phyloP scores from a whole-genome alignment of 2,888 invertebrate genomes.

The Athetis lepigone region DNA sequence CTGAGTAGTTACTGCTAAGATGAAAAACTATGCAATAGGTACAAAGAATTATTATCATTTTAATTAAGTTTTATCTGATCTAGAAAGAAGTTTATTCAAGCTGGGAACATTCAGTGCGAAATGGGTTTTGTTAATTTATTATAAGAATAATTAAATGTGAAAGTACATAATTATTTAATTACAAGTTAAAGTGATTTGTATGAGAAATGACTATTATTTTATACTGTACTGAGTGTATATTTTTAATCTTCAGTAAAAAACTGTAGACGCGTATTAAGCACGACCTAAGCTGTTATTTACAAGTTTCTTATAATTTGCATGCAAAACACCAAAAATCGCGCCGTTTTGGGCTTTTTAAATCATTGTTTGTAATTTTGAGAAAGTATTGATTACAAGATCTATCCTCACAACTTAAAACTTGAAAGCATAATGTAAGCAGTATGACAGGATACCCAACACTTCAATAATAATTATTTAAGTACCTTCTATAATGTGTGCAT shows the following conservation, averaged over 20 bases:
- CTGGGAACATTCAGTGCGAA: conserved; percentile 28
- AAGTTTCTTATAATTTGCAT: neutral
- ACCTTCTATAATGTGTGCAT: neutral
- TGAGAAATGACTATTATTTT: conserved; percentile 45
- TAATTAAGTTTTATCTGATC: conserved; percentile 26
- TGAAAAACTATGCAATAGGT: conserved; percentile 20
- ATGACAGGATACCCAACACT: conserved; percentile 14
- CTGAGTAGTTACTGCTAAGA: neutral
- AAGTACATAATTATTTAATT: conserved; percentile 28
- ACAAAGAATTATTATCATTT: conserved; percentile 18
- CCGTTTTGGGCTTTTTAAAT: neutral
- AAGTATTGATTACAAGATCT: neutral
- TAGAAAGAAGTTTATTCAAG: conserved; percentile 27
- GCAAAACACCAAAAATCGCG: too few species aligned
- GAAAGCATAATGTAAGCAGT: neutral
- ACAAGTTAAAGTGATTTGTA: conserved; percentile 20
- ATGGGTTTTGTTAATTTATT: conserved; percentile 30
- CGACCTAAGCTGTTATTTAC: conserved; percentile 7
- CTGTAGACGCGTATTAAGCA: conserved; percentile 4
- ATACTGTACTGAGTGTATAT: neutral
- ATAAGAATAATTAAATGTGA: conserved; percentile 29
- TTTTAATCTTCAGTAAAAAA: conserved; percentile 6
- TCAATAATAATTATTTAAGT: conserved; percentile 30
- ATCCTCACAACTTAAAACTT: neutral
- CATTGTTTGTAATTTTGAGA: neutral